Evolutionary conservation across 2,888 invertebrate genomes (phyloP).

Genomic region (Cheilosia vernalis): DNA sequence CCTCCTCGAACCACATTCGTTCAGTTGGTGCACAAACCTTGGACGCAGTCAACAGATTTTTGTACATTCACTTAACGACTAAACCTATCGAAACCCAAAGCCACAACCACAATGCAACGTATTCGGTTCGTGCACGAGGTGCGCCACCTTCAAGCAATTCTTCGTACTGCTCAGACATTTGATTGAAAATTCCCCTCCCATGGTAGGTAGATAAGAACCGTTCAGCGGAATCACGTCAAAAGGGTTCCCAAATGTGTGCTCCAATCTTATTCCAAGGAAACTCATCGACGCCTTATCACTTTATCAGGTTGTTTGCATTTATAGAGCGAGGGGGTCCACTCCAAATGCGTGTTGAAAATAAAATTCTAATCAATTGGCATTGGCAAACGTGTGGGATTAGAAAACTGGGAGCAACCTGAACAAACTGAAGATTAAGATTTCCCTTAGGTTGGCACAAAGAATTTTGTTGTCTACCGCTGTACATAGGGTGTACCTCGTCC

Average conservation of each 20-base stretch:
- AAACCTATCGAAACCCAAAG: too few relatives aligned
- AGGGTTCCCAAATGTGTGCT: not conserved
- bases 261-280: constrained; percentile 19
- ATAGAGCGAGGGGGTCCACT: not conserved
- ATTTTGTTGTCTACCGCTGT: constrained; percentile 16
- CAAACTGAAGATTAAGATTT: constrained; percentile 30
- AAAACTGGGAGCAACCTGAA: constrained; percentile 54
- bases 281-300: constrained; percentile 19
- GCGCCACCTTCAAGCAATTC: not conserved
- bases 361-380: constrained; percentile 42
- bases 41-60: too few relatives aligned
- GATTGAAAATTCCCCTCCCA: constrained; percentile 4
- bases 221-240: not conserved
- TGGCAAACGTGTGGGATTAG: constrained; percentile 40
- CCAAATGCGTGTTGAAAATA: not conserved
- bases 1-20: too few relatives aligned
- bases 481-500: not conserved
- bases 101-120: too few relatives aligned
- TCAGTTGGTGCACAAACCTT: too few relatives aligned
- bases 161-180: not conserved
- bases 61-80: too few relatives aligned
- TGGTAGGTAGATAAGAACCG: constrained; percentile 17
- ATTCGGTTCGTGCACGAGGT: too few relatives aligned
- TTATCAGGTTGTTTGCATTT: constrained; percentile 47
- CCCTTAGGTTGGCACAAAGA: constrained; percentile 15